Percentiles rank a stretch among this genome's conserved stretches.
phyloP scores from a whole-genome alignment of 2,797 vertebrate genomes.

The Lagodon rhomboides region DNA sequence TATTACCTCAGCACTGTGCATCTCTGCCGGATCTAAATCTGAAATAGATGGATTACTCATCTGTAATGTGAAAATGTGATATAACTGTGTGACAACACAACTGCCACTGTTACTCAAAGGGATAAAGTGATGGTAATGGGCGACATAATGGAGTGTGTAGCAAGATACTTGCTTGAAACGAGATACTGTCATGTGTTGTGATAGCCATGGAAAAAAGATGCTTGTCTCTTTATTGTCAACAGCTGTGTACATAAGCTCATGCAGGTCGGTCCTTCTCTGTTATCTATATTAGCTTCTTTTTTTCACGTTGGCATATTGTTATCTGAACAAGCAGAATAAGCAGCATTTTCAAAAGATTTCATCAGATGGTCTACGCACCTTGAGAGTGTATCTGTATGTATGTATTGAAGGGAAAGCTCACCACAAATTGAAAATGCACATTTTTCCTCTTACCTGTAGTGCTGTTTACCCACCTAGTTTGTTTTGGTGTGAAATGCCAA shows the following conservation, averaged over 20 bases:
- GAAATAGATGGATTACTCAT: background rate
- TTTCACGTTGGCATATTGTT: background rate
- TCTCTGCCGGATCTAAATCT: background rate
- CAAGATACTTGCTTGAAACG: background rate
- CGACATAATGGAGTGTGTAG: background rate
- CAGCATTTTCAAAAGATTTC: background rate
- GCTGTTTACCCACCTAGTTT: no score
- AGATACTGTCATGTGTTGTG: background rate
- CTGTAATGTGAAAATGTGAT: background rate
- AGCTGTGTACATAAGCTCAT: background rate
- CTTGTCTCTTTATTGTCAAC: background rate
- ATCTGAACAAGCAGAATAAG: background rate
- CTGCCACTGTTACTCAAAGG: no score
- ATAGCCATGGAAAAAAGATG: background rate
- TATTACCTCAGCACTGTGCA: background rate
- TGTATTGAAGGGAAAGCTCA: background rate
- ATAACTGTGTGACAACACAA: background rate
- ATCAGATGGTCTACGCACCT: background rate
- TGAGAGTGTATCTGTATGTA: background rate
- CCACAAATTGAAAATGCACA: no score
- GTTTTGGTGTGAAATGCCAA: no score
- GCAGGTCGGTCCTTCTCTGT: background rate
- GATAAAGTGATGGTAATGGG: background rate
- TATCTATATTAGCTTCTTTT: background rate
- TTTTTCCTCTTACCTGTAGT: no score